These are phyloP conservation scores for Dicerorhinus sumatrensis DNA, from an alignment of 2,113 vertebrate genomes.

Conservation along the genomic window DNA sequence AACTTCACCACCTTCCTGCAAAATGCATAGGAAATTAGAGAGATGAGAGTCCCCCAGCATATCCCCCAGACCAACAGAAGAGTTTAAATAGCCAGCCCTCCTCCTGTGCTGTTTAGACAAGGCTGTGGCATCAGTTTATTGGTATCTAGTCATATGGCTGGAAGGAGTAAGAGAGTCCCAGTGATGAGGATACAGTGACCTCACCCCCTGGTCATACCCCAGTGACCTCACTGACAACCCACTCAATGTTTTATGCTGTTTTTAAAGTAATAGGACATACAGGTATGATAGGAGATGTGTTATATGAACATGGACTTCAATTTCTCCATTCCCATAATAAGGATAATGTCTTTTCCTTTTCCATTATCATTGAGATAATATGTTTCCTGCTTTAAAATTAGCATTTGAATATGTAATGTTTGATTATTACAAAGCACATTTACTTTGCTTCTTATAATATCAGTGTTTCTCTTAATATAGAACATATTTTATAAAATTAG, in stretches of 20 bases:
- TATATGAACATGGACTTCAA: background rate
- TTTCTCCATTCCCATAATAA: constrained; percentile 33
- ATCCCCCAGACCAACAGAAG: background rate
- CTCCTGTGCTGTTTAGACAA: background rate
- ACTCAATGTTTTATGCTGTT: background rate
- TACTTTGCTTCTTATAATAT: constrained; percentile 37
- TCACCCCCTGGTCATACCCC: background rate
- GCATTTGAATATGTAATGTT: constrained; percentile 30
- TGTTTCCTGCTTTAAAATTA: constrained; percentile 52
- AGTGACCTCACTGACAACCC: background rate
- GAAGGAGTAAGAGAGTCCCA: background rate
- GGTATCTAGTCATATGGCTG: background rate
- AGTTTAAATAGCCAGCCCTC: background rate
- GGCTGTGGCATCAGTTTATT: background rate
- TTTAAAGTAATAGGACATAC: background rate
- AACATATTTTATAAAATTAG: constrained; percentile 55
- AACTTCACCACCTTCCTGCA: background rate
- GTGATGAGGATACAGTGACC: background rate
- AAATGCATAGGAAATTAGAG: background rate
- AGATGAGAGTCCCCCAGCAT: background rate
- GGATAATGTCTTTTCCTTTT: background rate
- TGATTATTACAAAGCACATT: constrained; percentile 54
- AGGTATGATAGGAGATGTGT: background rate
- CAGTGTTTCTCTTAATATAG: constrained; percentile 54
- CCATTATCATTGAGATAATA: constrained; percentile 14